Percentiles rank a stretch among this genome's conserved stretches.
Evolutionary conservation across 2,113 vertebrate species (phyloP).

Genomic region (Edolisoma coerulescens): DNA sequence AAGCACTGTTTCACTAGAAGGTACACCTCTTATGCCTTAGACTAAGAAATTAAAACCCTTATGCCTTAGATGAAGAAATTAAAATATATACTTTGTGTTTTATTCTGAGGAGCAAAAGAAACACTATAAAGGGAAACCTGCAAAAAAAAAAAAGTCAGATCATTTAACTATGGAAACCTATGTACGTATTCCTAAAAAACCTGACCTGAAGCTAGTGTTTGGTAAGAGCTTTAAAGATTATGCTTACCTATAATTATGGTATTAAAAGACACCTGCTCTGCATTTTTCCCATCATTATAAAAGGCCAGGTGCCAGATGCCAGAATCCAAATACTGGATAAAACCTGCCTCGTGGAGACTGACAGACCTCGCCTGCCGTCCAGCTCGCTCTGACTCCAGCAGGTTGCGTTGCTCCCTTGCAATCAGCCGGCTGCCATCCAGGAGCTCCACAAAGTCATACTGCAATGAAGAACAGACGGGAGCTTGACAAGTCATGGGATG

Average conservation of each 20-base stretch:
- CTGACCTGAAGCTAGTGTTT: neutral
- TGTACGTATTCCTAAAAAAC: neutral
- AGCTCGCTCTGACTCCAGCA: constrained; percentile 75
- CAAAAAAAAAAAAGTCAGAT: neutral
- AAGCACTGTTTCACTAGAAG: neutral
- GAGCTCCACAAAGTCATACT: constrained; percentile 98
- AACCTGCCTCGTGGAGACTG: constrained; percentile 91
- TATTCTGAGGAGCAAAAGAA: neutral
- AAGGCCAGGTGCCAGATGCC: constrained; percentile 98
- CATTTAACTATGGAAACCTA: neutral
- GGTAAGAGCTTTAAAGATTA: neutral
- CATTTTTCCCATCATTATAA: constrained; percentile 93
- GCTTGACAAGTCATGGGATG: neutral
- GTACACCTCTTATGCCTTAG: neutral
- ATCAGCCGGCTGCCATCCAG: constrained; percentile 95
- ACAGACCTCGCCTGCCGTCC: constrained; percentile 80
- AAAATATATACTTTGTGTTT: neutral
- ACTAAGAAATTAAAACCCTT: constrained; percentile 3
- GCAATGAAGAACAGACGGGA: neutral
- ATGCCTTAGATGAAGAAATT: neutral
- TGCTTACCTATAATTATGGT: constrained; percentile 91
- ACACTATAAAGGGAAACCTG: neutral
- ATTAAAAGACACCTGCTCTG: constrained; percentile 92
- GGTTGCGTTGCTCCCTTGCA: constrained; percentile 85
- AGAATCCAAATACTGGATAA: constrained; percentile 94